A percentile compares a stretch with the other conserved stretches of the same genome.
Evolutionary conservation across 2,113 vertebrate genomes (phyloP).

Genomic region (Hemiprocne comata): DNA sequence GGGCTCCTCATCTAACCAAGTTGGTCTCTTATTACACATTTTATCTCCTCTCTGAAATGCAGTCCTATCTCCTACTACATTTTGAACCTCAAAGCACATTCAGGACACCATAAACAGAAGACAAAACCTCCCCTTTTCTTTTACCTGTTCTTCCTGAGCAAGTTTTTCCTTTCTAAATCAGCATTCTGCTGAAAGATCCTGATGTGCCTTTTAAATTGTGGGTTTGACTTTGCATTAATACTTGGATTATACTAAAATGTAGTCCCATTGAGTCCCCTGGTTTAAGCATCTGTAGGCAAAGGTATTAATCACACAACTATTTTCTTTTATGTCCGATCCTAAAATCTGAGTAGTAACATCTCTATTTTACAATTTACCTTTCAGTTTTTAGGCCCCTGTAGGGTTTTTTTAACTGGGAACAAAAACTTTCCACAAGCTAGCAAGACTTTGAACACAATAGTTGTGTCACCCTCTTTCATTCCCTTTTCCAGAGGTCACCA

Average conservation of each 20-base stretch:
- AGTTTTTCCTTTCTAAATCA: neutral
- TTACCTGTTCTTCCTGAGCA: neutral
- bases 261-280: neutral
- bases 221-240: neutral
- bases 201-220: neutral
- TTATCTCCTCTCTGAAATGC: neutral
- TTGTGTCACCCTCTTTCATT: neutral
- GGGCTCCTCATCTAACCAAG: conserved; percentile 31
- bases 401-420: neutral
- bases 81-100: conserved; percentile 28
- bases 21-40: conserved; percentile 29
- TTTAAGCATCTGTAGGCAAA: neutral
- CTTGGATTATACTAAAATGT: neutral
- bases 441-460: neutral
- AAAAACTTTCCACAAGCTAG: neutral
- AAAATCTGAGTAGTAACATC: neutral
- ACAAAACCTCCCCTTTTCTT: neutral
- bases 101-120: neutral
- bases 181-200: neutral
- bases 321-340: neutral
- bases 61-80: neutral
- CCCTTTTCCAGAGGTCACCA: neutral
- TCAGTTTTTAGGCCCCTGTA: neutral
- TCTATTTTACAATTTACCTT: neutral
- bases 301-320: neutral